phyloP scores from a whole-genome alignment of 1,140 invertebrate genomes.

The Drosophila baimaii region DNA sequence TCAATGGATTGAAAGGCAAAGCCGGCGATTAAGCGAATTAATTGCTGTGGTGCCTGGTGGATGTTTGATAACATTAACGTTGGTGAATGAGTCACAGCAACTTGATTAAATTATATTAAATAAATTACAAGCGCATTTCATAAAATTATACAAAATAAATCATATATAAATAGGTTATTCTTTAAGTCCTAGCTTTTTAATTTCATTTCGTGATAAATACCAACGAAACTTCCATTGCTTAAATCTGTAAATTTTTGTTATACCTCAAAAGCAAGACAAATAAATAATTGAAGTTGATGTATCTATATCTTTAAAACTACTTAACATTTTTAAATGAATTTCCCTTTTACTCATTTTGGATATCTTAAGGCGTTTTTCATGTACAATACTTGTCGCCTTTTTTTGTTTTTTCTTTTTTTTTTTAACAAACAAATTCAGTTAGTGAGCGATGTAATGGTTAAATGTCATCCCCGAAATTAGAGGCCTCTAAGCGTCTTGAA shows the following conservation, averaged over 20 bases:
- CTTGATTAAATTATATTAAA: slow-evolving; percentile 1
- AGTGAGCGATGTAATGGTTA: background rate
- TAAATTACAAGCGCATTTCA: background rate
- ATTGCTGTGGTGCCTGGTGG: slow-evolving; percentile 4
- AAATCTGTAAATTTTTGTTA: no score
- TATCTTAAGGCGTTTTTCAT: background rate
- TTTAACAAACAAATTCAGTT: background rate
- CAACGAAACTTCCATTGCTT: no score
- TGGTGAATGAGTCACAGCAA: background rate
- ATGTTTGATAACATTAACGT: background rate
- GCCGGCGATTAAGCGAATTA: slow-evolving; percentile 37
- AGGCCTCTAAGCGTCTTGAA: background rate
- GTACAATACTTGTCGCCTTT: no score
- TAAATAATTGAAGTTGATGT: no score
- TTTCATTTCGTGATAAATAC: background rate
- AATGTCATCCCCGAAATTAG: slow-evolving; percentile 23
- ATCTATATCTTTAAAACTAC: no score
- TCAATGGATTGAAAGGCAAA: slow-evolving; percentile 3
- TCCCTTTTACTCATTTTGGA: background rate
- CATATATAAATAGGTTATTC: background rate
- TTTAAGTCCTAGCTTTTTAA: no score
- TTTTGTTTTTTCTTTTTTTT: background rate
- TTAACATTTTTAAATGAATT: no score
- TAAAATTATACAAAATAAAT: background rate
- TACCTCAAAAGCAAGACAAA: no score